Evolutionary conservation across 1,140 invertebrate genomes (phyloP), one percentile per base, ranked within the genome.

Genomic region (Zelostemma sp.): DNA sequence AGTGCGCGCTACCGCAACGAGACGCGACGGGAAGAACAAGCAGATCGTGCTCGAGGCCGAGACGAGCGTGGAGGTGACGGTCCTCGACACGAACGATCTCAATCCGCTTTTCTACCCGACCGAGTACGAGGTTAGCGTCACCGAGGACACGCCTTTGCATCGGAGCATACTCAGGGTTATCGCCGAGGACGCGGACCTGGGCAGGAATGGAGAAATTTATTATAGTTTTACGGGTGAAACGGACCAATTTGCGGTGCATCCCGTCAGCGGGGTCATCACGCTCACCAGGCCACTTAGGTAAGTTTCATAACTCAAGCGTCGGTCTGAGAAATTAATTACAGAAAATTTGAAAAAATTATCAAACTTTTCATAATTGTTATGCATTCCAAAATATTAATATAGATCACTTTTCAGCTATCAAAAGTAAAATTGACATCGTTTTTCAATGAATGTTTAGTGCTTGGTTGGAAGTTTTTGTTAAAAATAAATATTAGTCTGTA

Each of bases 161-260:
- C 88, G 89, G 28, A 93, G 90, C 70, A 90, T 95, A 43, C 79
- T 92, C 2, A 89, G 88, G 74, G 93, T 95, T 15, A 89, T 89
- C 9, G 97, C 97, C 0, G 95, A 95, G 75, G 97, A 99, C 85
- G 95, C 97, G 5, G 97, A 99, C 82, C 86, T 96, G 8, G 97
- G 96, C 0, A 88, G 93, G 46, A 98, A 98, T 80, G 95, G 95
- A 1, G 95, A 98, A 86, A 95, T 98, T 70, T 98, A 98, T 83
- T 99, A 98, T 81, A 97, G 93, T 82, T 93, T 98, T 70, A 86
- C 89, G n/a, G 89, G 96, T 60, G 85, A 88, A 12, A 95, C 91
- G 4, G 91, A 94, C 67, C 90, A 92, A 63, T 98, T 98, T 81
- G 93, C 95, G 4, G 91, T 98, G 55, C 95, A 99, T 86, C 95